phyloP scores from a whole-genome alignment of 2,113 vertebrate genomes.

The Pseudonaja textilis region DNA sequence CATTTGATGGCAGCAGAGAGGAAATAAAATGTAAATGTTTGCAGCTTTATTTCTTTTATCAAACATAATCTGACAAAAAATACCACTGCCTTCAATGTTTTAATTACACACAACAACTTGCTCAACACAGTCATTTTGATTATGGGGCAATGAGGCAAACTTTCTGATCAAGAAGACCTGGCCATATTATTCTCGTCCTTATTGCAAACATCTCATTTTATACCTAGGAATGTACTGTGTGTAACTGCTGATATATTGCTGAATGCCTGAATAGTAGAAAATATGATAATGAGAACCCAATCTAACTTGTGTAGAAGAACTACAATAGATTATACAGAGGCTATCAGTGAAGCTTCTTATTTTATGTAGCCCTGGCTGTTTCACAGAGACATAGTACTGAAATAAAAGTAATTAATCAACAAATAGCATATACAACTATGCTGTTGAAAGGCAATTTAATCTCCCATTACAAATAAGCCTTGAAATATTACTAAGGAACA shows the following conservation, averaged over 20 bases:
- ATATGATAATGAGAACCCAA: not conserved
- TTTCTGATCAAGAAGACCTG: not conserved
- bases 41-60: not conserved
- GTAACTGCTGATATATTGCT: not conserved
- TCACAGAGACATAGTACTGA: not conserved
- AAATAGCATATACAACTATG: constrained; percentile 3
- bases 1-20: not conserved
- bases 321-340: not conserved
- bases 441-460: not conserved
- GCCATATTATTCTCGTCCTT: not conserved
- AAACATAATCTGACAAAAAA: not conserved
- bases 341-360: not conserved
- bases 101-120: not conserved
- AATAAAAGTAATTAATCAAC: not conserved
- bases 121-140: not conserved
- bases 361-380: not conserved
- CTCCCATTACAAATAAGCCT: not conserved
- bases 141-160: not conserved
- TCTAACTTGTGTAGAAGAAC: not conserved
- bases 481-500: not conserved
- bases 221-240: not conserved
- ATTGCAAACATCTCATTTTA: not conserved
- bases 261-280: not conserved
- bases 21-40: not conserved
- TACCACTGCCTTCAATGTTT: not conserved